Conservation (phyloP, 1,140 invertebrate species). For the Hermetia illucens region DNA sequence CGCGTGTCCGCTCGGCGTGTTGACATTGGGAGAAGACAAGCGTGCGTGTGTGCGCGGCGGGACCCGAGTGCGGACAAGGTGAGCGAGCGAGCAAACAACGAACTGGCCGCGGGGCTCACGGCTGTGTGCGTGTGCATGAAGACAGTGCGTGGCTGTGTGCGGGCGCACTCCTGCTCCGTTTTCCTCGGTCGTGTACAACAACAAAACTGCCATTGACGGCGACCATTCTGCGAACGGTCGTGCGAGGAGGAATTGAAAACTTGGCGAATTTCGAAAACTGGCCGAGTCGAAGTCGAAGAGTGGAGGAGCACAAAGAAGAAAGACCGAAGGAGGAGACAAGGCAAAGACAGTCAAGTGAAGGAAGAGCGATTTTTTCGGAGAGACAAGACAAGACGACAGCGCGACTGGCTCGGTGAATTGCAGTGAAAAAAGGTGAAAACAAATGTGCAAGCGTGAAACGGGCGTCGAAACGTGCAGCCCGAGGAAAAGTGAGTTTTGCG, state of each 20-base stretch:
- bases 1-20: too few relatives aligned
- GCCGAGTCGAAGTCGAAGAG: neutral
- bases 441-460: too few relatives aligned
- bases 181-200: neutral
- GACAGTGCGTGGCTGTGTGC: neutral
- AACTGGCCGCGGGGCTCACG: too few relatives aligned
- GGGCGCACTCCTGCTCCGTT: neutral
- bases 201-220: neutral
- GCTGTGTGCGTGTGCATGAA: neutral
- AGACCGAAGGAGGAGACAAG: neutral
- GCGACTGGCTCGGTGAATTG: neutral
- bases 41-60: too few relatives aligned
- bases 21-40: too few relatives aligned
- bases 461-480: too few relatives aligned
- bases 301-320: neutral
- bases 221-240: neutral
- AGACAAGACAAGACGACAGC: neutral
- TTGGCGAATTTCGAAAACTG: neutral
- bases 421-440: neutral
- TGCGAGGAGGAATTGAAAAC: neutral
- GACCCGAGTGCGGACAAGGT: too few relatives aligned
- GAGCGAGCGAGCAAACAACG: too few relatives aligned
- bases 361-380: neutral
- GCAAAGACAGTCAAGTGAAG: neutral
- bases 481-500: too few relatives aligned